phyloP scores from a whole-genome alignment of 2,797 vertebrate genomes.

The Parauchenoglanis ngamensis region DNA sequence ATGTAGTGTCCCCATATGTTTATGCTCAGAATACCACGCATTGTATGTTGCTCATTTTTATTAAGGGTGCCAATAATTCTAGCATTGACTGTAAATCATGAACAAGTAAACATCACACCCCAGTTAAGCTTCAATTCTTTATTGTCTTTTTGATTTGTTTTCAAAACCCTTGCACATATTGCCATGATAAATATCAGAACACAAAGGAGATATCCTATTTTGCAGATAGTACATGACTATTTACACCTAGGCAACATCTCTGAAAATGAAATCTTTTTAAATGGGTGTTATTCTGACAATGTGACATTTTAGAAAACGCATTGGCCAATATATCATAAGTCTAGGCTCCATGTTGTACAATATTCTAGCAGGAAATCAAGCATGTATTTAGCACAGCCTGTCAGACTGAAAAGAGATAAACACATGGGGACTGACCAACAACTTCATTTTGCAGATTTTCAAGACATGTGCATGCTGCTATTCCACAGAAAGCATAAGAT shows the following conservation, averaged over 20 bases:
- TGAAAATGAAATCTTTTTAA: constrained; percentile 32
- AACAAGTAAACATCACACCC: constrained; percentile 42
- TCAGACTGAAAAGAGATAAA: constrained; percentile 38
- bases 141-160: constrained; percentile 73
- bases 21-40: not conserved
- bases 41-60: not conserved
- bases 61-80: not conserved
- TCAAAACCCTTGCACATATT: constrained; percentile 73
- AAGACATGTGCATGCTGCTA: constrained; percentile 59
- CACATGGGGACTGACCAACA: constrained; percentile 51
- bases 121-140: constrained; percentile 73
- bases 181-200: constrained; percentile 76
- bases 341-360: constrained; percentile 23
- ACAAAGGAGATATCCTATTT: constrained; percentile 70
- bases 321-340: constrained; percentile 21
- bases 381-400: constrained; percentile 55
- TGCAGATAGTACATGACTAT: constrained; percentile 72
- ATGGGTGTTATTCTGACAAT: constrained; percentile 1
- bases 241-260: constrained; percentile 67
- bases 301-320: constrained; percentile 23
- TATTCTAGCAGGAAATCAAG: constrained; percentile 34
- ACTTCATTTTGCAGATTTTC: constrained; percentile 49
- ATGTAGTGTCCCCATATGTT: not conserved
- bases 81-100: not conserved
- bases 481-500: constrained; percentile 56